Evolutionary conservation across 2,797 vertebrate genomes (phyloP).

Genomic region (Artibeus lituratus): DNA sequence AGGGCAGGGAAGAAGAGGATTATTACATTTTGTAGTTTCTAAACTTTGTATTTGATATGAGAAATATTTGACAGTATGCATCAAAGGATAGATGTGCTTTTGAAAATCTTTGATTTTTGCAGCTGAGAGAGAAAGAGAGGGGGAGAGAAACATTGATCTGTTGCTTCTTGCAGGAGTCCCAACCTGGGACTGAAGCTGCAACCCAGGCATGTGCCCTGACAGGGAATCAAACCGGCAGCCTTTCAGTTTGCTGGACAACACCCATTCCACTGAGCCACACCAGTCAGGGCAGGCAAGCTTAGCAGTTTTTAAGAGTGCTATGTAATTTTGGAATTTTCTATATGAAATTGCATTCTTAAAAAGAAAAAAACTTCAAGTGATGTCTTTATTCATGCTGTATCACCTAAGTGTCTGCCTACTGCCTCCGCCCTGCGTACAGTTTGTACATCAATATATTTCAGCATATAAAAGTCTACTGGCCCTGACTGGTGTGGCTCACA

Average conservation of each 20-base stretch:
- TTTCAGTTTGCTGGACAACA: not conserved
- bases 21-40: slow-evolving; percentile 8
- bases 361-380: not conserved
- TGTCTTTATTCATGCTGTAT: not conserved
- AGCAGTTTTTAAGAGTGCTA: not conserved
- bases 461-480: not conserved
- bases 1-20: not conserved
- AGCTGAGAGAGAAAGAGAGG: not conserved
- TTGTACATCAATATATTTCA: not conserved
- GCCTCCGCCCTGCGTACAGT: not conserved
- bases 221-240: not conserved
- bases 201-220: not conserved
- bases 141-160: not conserved
- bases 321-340: slow-evolving; percentile 2
- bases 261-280: not conserved
- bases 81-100: not conserved
- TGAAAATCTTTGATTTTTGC: slow-evolving; percentile 32
- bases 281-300: not conserved
- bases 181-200: not conserved
- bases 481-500: not conserved
- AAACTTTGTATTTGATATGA: slow-evolving; percentile 1
- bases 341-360: not conserved
- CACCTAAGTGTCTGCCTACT: not conserved
- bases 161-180: not conserved
- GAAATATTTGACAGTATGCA: not conserved